phyloP scores from a whole-genome alignment of 2,113 vertebrate species.

The Nannobrachium achirus region DNA sequence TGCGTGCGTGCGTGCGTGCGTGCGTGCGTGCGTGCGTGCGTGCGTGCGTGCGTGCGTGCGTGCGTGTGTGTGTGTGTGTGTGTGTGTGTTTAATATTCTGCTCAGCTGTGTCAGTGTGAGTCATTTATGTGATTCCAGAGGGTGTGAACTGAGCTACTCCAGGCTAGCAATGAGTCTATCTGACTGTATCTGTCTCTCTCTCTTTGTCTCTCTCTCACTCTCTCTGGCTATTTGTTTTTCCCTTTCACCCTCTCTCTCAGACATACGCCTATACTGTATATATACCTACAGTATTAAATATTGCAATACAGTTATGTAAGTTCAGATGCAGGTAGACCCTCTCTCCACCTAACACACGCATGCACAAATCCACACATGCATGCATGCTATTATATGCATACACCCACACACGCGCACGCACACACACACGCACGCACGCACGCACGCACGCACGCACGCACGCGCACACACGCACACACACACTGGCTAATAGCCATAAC shows the following conservation, averaged over 20 bases:
- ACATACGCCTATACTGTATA: not conserved
- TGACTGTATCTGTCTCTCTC: not conserved
- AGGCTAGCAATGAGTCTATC: conserved; percentile 34
- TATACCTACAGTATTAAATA: no score
- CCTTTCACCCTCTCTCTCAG: conserved; percentile 1
- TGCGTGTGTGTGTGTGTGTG: conserved; percentile 10
- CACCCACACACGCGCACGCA: conserved; percentile 2
- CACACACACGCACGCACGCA: conserved; percentile 17
- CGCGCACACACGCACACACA: conserved; percentile 1
- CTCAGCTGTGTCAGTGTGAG: conserved; percentile 72
- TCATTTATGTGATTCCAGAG: conserved; percentile 63
- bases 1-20: conserved; percentile 40
- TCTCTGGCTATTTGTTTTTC: not conserved
- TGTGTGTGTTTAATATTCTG: conserved; percentile 69
- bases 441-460: not conserved
- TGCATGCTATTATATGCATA: conserved; percentile 13
- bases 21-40: conserved; percentile 37
- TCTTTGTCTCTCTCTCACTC: conserved; percentile 11
- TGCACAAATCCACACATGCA: conserved; percentile 18
- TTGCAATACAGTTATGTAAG: conserved; percentile 40
- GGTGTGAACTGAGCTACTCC: conserved; percentile 48
- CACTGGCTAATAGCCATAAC: not conserved
- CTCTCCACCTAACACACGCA: conserved; percentile 15
- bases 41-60: no score
- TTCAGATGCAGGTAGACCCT: conserved; percentile 23